These are phyloP conservation scores for Calliopsis andreniformis DNA, from an alignment of 1,140 invertebrate genomes.

Conservation along the genomic window DNA sequence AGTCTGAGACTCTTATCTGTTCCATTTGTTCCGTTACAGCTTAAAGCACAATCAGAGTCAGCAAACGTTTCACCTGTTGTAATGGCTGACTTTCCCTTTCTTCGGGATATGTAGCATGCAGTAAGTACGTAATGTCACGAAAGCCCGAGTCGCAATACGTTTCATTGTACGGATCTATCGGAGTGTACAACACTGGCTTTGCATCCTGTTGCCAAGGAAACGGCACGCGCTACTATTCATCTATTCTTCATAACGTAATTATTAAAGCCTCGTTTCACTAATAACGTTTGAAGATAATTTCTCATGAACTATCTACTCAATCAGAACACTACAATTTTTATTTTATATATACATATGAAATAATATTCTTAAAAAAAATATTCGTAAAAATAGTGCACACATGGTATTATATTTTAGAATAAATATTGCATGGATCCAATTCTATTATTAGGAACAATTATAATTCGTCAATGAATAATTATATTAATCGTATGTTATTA, in stretches of 20 bases:
- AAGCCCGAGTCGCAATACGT: not conserved
- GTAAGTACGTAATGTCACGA: conserved; percentile 33
- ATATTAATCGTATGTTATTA: no score
- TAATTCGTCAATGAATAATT: no score
- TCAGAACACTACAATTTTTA: not conserved
- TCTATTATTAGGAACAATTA: no score
- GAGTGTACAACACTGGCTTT: not conserved
- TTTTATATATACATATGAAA: not conserved
- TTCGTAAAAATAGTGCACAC: no score
- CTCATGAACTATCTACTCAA: conserved; percentile 1
- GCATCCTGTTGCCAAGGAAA: conserved; percentile 60
- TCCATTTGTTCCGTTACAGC: not conserved
- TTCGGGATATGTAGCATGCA: not conserved
- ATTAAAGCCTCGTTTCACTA: conserved; percentile 31
- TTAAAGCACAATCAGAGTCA: not conserved
- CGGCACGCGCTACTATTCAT: conserved; percentile 58
- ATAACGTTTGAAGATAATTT: conserved; percentile 8
- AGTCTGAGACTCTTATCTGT: not conserved
- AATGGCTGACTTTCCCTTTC: conserved; percentile 45
- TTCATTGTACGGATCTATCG: not conserved
- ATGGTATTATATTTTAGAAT: not conserved
- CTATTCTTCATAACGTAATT: not conserved
- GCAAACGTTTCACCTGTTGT: not conserved
- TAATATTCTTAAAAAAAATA: no score
- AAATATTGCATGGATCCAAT: no score